Evolutionary conservation across 2,888 invertebrate species (phyloP), one percentile per base, ranked within the genome.

Genomic region (Mamestra brassicae): DNA sequence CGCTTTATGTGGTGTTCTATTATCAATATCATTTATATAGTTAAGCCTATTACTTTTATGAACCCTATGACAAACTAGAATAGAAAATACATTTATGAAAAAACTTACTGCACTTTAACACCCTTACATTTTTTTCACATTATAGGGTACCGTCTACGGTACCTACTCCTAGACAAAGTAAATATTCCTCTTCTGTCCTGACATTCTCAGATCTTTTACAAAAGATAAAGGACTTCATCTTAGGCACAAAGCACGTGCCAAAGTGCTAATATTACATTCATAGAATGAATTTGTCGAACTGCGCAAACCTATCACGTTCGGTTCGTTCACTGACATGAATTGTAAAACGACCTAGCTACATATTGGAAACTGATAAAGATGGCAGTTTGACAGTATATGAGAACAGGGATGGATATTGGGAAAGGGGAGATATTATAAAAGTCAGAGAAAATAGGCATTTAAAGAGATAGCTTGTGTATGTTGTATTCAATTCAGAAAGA

Each of bases 241-340:
- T 54, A 80, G 54, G 66, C 58, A 36, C 71, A 76, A 58, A 57
- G 17, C 84, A 80, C 80, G 83, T 75, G 47, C 67, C 69, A 38
- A 67, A 70, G 60, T 71, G 72, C 80, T 69, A 69, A 80, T 79
- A 74, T 68, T 71, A 80, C 65, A 80, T 84, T 80, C 67, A 81
- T 79, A 68, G 83, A 61, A 81, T 78, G 70, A 83, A 83, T 81
- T 80, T 73, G 78, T 83, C 63, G 73, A 73, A 74, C 69, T 72
- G 50, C 15, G 73, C 67, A 83, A 81, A 68, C 70, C 58, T 74
- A 79, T 83, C 68, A 81, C 71, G 80, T 81, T 74, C 79, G 61
- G 47, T 71, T 55, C 80, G 67, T 34, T 74, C 34, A 81, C 74
- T 83, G 84, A 66, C 65, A 69, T 69, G 80, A 83, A 81, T 83